Base-by-base conservation (phyloP, 2,113 vertebrate species). In the Pygathrix nemaeus region DNA sequence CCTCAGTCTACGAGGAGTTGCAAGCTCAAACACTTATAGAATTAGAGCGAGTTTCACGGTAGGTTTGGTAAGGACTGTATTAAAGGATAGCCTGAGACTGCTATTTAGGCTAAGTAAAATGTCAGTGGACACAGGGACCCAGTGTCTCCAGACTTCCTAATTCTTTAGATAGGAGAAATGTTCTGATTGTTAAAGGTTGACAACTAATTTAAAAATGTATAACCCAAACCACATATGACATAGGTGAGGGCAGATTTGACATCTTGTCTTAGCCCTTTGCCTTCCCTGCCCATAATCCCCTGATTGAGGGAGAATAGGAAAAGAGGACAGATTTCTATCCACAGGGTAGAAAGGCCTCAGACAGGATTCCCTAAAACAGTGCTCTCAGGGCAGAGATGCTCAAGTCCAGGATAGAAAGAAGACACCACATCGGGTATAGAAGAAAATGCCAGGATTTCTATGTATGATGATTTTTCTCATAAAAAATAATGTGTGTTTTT, bases 251-350 rank as follows among this genome's bases (percentile, higher is more conserved):
- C 45, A 32, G 20, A 43, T 21, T 48, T 75, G 25, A 21, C 57
- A 40, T 86, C 45, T 75, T 76, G 9, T 89, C n/a, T 48, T 68
- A 80, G 81, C 40, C 5, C 8, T 17, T 72, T 83, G 12, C 45
- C 64, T n/a, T 73, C 61, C 45, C 1, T 23, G 17, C 0, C 3
- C 64, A 72, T 16, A 11, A 2, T 16, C 4, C 1, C 27, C 1
- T 76, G 17, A n/a, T 50, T 59, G 43, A 17, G 9, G 27, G 14
- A 64, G 6, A 52, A 8, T 40, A 35, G 55, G 5, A 7, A 25
- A 6, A 43, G 8, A 11, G 35, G 7, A 3, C n/a, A 40, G 3
- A 4, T 66, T 4, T 72, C 40, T 11, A 30, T 52, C 38, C 14
- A 38, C 14, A 76, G n/a, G n/a, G 13, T 61, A 3, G 16, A 48